Percentiles rank a stretch among this genome's conserved stretches.
These are phyloP conservation scores for Microctenopoma lineatum DNA, from an alignment of 2,797 vertebrate species.

Conservation along the genomic window DNA sequence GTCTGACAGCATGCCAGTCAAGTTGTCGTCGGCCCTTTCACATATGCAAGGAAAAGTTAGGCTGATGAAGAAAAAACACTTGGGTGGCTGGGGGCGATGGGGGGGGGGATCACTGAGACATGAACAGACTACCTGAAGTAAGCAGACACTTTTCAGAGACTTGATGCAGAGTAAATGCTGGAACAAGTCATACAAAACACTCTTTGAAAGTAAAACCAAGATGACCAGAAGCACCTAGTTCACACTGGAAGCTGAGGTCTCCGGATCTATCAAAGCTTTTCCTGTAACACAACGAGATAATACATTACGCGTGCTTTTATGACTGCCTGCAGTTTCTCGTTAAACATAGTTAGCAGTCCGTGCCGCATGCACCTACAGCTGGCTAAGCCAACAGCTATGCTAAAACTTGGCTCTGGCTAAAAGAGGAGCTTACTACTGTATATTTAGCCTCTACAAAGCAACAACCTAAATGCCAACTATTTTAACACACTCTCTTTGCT, in stretches of 20 bases:
- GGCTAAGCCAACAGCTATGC: slow-evolving; percentile 30
- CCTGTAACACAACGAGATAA: slow-evolving; percentile 3
- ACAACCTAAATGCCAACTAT: slow-evolving; percentile 64
- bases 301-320: neutral
- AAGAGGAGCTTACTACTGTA: slow-evolving; percentile 6
- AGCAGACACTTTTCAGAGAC: slow-evolving; percentile 70
- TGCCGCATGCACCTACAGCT: slow-evolving; percentile 31
- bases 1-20: slow-evolving; percentile 95
- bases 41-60: slow-evolving; percentile 92
- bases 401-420: slow-evolving; percentile 27
- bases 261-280: neutral
- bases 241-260: slow-evolving; percentile 12
- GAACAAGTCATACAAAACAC: slow-evolving; percentile 49
- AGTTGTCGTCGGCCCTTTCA: slow-evolving; percentile 85
- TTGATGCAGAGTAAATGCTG: slow-evolving; percentile 65
- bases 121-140: slow-evolving; percentile 73
- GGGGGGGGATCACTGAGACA: slow-evolving; percentile 74
- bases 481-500: slow-evolving; percentile 76
- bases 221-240: slow-evolving; percentile 25
- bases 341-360: slow-evolving; percentile 19
- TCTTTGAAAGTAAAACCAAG: slow-evolving; percentile 31
- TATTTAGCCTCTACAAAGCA: slow-evolving; percentile 29
- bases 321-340: slow-evolving; percentile 9
- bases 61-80: slow-evolving; percentile 80
- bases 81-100: slow-evolving; percentile 10